A percentile compares a stretch with the other conserved stretches of the same genome.
Conservation (phyloP, 2,797 vertebrate species). For the Pelodytes ibericus region DNA sequence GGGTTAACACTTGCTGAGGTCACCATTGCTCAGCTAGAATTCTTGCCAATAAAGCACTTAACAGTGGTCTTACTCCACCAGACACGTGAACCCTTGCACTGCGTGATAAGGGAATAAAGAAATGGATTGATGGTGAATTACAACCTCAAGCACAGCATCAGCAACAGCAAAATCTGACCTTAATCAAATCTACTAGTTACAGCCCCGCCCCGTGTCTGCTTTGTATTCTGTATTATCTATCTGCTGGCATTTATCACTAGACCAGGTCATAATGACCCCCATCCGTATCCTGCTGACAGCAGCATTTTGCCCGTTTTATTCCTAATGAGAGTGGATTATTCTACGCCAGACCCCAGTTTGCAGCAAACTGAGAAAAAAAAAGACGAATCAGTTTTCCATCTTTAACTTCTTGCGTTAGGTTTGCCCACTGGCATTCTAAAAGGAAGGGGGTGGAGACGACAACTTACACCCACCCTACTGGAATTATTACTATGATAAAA, state of each 20-base stretch:
- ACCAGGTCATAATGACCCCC: not conserved
- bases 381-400: too few relatives aligned
- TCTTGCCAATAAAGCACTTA: slow-evolving; percentile 31
- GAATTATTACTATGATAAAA: too few relatives aligned
- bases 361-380: too few relatives aligned
- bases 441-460: too few relatives aligned
- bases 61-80: not conserved
- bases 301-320: too few relatives aligned
- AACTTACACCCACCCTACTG: too few relatives aligned
- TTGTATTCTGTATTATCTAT: not conserved
- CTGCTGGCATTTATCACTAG: not conserved
- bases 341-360: too few relatives aligned
- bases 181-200: not conserved
- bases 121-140: not conserved
- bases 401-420: too few relatives aligned
- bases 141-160: not conserved
- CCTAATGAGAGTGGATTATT: too few relatives aligned
- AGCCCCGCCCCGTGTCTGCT: not conserved
- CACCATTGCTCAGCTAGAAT: slow-evolving; percentile 1
- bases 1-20: not conserved
- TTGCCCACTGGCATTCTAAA: too few relatives aligned
- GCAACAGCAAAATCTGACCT: not conserved
- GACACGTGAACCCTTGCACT: not conserved
- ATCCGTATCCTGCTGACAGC: too few relatives aligned
- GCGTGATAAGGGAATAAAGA: not conserved